A percentile compares a stretch with the other conserved stretches of the same genome.
Evolutionary conservation across 2,113 vertebrate genomes (phyloP).

Genomic region (Aramus guarauna): DNA sequence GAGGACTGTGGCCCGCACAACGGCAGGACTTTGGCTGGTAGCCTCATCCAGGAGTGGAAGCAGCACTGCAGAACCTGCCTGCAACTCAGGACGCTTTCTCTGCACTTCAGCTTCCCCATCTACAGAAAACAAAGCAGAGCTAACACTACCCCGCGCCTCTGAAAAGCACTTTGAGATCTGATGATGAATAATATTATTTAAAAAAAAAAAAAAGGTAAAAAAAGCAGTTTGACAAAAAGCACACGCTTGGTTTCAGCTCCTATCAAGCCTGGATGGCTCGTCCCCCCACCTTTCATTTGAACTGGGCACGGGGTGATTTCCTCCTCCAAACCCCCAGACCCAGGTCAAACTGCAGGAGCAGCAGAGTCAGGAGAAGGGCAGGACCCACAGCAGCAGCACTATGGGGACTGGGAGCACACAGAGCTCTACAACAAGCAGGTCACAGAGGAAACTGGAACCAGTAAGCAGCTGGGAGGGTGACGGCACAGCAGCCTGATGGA

Average conservation of each 20-base stretch:
- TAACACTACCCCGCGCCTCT: not conserved
- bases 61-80: not conserved
- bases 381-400: not conserved
- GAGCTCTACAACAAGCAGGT: not conserved
- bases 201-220: too few species aligned
- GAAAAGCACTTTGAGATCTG: not conserved
- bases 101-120: not conserved
- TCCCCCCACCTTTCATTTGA: not conserved
- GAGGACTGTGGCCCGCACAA: not conserved
- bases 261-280: not conserved
- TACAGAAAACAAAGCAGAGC: not conserved
- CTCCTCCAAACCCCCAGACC: not conserved
- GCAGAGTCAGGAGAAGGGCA: not conserved
- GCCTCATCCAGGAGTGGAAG: not conserved
- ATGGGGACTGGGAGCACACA: not conserved
- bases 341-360: not conserved
- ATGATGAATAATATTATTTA: not conserved
- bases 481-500: not conserved
- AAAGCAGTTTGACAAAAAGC: not conserved
- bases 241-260: rapidly evolving
- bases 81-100: not conserved
- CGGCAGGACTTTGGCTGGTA: not conserved
- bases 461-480: not conserved
- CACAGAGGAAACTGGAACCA: not conserved
- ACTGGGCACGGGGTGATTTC: not conserved